Percentiles rank a stretch among this genome's conserved stretches.
Conservation (phyloP, 2,888 invertebrate species). For the Rhogogaster chlorosoma region DNA sequence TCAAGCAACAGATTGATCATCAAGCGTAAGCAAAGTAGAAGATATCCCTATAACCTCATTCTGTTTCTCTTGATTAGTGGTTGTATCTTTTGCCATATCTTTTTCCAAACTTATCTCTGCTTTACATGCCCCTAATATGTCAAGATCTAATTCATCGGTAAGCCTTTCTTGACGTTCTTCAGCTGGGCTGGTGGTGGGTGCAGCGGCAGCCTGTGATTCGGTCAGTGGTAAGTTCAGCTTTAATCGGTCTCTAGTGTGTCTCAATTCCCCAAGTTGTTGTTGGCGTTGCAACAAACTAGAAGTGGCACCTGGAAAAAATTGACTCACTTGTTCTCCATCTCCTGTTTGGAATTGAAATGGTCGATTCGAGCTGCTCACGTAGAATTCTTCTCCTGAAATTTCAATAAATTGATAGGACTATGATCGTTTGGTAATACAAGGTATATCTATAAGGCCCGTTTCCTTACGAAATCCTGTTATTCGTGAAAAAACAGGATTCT, state of each 20-base stretch:
- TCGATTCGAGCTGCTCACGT: constrained; percentile 85
- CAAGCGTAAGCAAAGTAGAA: constrained; percentile 7
- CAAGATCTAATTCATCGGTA: neutral
- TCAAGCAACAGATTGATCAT: constrained; percentile 28
- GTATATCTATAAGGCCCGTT: too few relatives aligned
- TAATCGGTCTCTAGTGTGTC: constrained; percentile 86
- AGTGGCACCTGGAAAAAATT: constrained; percentile 85
- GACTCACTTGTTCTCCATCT: constrained; percentile 81
- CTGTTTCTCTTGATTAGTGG: neutral
- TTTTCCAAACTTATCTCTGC: constrained; percentile 24
- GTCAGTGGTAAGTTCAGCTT: constrained; percentile 85
- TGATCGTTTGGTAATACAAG: neutral
- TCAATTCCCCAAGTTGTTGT: constrained; percentile 82
- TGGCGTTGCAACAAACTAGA: constrained; percentile 55
- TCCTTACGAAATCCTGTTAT: neutral
- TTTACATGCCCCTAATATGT: constrained; percentile 9
- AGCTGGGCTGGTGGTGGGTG: constrained; percentile 27
- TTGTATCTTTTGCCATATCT: constrained; percentile 8
- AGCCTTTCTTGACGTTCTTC: constrained; percentile 23
- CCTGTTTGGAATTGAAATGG: constrained; percentile 82
- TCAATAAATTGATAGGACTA: neutral
- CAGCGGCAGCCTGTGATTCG: constrained; percentile 14
- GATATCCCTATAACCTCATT: neutral
- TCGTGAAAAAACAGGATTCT: neutral
- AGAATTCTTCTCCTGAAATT: constrained; percentile 83